These are phyloP conservation scores for Adelognathus sp. DNA, from an alignment of 2,888 invertebrate genomes.

Conservation along the genomic window DNA sequence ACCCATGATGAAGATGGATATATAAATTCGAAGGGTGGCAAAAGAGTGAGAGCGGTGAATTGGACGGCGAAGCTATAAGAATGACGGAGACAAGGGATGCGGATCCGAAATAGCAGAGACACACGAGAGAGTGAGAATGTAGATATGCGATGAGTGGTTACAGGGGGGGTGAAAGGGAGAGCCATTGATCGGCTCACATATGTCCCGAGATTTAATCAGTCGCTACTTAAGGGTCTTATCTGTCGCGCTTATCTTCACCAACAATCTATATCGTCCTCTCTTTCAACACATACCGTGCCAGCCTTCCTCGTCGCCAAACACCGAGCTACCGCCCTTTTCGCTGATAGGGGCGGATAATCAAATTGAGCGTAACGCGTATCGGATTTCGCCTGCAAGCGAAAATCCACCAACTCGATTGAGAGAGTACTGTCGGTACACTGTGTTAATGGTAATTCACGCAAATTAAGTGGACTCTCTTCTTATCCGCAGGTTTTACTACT, in stretches of 20 bases:
- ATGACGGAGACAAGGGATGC: slow-evolving; percentile 19
- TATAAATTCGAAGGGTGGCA: not conserved
- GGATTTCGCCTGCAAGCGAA: slow-evolving; percentile 71
- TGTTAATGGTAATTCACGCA: slow-evolving; percentile 74
- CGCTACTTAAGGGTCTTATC: slow-evolving; percentile 77
- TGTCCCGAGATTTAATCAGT: slow-evolving; percentile 81
- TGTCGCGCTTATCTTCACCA: slow-evolving; percentile 67
- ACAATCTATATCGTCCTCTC: slow-evolving; percentile 61
- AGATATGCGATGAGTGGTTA: slow-evolving; percentile 37
- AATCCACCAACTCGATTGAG: slow-evolving; percentile 73
- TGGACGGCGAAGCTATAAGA: slow-evolving; percentile 77
- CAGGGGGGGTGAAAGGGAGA: slow-evolving; percentile 50
- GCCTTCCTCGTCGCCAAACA: slow-evolving; percentile 42
- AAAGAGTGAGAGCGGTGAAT: slow-evolving; percentile 65
- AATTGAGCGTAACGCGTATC: slow-evolving; percentile 76
- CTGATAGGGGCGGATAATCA: slow-evolving; percentile 71
- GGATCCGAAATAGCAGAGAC: slow-evolving; percentile 28
- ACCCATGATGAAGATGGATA: slow-evolving; percentile 81
- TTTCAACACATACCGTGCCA: slow-evolving; percentile 40
- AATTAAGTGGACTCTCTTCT: slow-evolving; percentile 64
- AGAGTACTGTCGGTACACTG: slow-evolving; percentile 5
- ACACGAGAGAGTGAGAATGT: slow-evolving; percentile 17
- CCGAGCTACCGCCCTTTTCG: slow-evolving; percentile 44
- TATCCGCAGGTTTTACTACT: not conserved
- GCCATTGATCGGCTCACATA: slow-evolving; percentile 79